Conservation (phyloP, 2,113 vertebrate species). For the Grammomys surdaster region DNA sequence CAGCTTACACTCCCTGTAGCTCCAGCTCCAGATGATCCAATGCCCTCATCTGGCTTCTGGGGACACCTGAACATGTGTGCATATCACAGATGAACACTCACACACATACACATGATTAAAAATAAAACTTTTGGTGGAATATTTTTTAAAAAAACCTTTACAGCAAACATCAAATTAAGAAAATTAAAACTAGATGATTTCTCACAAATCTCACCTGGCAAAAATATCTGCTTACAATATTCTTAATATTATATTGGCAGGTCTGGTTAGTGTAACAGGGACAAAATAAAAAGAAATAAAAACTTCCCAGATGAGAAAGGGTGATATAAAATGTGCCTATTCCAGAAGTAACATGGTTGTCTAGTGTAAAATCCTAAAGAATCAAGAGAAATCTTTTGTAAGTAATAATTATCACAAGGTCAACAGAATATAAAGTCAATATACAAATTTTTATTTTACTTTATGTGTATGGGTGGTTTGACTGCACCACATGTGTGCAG, state of each 20-base stretch:
- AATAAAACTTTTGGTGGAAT: background rate
- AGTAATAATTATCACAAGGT: background rate
- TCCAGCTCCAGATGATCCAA: background rate
- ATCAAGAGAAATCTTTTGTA: conserved; percentile 10
- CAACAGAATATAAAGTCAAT: background rate
- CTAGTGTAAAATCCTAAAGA: conserved; percentile 22
- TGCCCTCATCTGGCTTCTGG: background rate
- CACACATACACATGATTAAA: background rate
- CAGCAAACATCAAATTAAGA: background rate
- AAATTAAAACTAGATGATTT: conserved; percentile 27
- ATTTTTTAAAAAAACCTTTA: background rate
- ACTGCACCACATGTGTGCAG: background rate
- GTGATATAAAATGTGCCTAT: background rate
- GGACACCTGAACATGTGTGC: background rate
- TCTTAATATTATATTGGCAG: background rate
- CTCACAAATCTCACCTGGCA: background rate
- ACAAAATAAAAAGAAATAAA: background rate
- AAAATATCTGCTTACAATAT: background rate
- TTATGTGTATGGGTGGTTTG: background rate
- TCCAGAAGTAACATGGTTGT: background rate
- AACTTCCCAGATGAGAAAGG: background rate
- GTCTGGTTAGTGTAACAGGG: background rate
- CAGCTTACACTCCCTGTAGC: background rate
- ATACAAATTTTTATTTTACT: background rate
- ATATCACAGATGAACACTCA: background rate